Conservation (phyloP, 2,888 invertebrate species). For the Lycocerus yunnanus region DNA sequence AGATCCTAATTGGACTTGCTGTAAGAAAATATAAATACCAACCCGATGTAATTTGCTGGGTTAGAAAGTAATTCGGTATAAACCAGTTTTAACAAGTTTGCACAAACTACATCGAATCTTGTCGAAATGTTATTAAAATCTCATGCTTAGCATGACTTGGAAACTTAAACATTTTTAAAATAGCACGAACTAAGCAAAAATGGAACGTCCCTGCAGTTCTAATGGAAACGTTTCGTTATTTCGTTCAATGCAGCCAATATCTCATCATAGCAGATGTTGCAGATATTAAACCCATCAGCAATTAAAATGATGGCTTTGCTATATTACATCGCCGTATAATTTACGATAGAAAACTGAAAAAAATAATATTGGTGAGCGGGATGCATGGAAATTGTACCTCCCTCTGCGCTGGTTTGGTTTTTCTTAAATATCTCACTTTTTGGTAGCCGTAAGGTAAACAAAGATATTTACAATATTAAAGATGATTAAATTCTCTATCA, state of each 20-base stretch:
- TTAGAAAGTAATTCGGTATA: neutral
- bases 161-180: neutral
- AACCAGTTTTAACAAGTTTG: neutral
- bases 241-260: neutral
- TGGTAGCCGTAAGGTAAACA: neutral
- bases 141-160: neutral
- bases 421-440: neutral
- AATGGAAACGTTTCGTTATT: neutral
- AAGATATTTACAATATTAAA: neutral
- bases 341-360: neutral
- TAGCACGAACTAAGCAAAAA: neutral
- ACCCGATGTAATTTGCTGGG: neutral
- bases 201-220: no score
- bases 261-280: neutral
- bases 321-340: neutral
- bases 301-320: neutral
- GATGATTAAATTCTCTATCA: neutral
- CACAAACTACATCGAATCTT: neutral
- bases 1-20: conserved; percentile 19
- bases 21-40: conserved; percentile 10
- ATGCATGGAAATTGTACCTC: neutral
- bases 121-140: neutral
- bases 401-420: neutral
- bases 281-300: neutral
- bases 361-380: neutral